phyloP scores from a whole-genome alignment of 2,888 invertebrate genomes.

The Conchocele bisecta region DNA sequence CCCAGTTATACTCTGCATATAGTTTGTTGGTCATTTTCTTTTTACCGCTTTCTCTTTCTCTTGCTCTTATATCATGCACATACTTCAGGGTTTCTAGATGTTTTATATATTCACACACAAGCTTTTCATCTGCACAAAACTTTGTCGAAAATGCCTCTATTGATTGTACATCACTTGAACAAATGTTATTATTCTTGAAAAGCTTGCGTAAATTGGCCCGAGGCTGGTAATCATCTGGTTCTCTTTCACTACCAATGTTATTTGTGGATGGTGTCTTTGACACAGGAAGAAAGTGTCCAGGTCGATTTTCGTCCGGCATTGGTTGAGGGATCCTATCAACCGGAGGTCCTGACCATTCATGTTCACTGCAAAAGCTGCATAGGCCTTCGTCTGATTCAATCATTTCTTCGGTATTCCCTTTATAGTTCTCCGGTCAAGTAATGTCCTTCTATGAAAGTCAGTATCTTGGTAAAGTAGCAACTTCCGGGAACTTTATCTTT shows the following conservation, averaged over 20 bases:
- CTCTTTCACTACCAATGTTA: not conserved
- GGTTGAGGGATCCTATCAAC: not conserved
- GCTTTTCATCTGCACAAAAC: constrained; percentile 2
- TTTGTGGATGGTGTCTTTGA: not conserved
- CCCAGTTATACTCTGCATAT: not conserved
- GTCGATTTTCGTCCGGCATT: not conserved
- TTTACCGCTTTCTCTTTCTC: not conserved
- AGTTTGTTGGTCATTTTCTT: not conserved
- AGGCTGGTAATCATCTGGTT: constrained; percentile 7
- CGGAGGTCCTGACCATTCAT: not conserved
- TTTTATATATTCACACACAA: not conserved
- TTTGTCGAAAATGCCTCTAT: not conserved
- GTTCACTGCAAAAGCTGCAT: not conserved
- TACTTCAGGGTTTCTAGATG: not conserved
- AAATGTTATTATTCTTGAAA: not conserved
- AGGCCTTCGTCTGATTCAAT: no score
- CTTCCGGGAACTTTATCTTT: no score
- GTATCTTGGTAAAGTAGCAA: no score
- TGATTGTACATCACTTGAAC: not conserved
- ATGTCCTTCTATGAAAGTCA: no score
- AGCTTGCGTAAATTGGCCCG: not conserved
- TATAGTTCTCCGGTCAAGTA: no score
- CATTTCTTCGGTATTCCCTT: no score
- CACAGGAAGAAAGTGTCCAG: not conserved
- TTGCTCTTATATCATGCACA: not conserved